Evolutionary conservation across 2,113 vertebrate species (phyloP), one percentile per base, ranked within the genome.

Genomic region (Silurus glanis): DNA sequence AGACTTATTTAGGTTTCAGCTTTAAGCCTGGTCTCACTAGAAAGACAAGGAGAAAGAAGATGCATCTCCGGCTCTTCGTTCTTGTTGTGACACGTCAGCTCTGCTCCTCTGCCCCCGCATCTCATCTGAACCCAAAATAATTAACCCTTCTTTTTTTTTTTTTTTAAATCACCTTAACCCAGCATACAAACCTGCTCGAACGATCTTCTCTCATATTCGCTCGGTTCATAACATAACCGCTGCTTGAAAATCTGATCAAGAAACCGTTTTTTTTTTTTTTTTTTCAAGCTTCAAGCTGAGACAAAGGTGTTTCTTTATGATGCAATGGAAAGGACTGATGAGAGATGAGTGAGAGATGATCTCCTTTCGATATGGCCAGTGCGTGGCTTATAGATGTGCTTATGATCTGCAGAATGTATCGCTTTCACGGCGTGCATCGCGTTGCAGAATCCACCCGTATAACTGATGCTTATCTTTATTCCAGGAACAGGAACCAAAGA

Each of bases 31-130:
- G 78, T 45, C 37, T 80, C 78, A 47, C 28, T 80, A 58, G 75
- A 67, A 14, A 76, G 62, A 47, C 25, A 58, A 23, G 23, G 51
- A 58, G 59, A 75, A n/a, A 75, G 83, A 47, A 84, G 25, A 61
- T 37, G 56, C 81, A 17, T 49, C 74, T 80, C 75, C 56, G 62
- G 72, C 83, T 53, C 19, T 12, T 62, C 1, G 80, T 71, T 84
- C 78, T 78, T 85, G 83, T 81, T 14, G 55, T 71, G 71, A 83
- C 85, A 85, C 49, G 85, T 69, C 51, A 71, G 75, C 13, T 82
- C 78, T 86, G n/a, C 71, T 69, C 37, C 19, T 79, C 45, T 71
- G 72, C 59, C 12, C 58, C 3, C 12, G 56, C 8, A 3, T 59
- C 64, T 85, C 64, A 21, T 13, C 72, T 64, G 72, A 85, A 21